Evolutionary conservation across 2,797 vertebrate genomes (phyloP).

Genomic region (Cryptoblepharus egeriae): DNA sequence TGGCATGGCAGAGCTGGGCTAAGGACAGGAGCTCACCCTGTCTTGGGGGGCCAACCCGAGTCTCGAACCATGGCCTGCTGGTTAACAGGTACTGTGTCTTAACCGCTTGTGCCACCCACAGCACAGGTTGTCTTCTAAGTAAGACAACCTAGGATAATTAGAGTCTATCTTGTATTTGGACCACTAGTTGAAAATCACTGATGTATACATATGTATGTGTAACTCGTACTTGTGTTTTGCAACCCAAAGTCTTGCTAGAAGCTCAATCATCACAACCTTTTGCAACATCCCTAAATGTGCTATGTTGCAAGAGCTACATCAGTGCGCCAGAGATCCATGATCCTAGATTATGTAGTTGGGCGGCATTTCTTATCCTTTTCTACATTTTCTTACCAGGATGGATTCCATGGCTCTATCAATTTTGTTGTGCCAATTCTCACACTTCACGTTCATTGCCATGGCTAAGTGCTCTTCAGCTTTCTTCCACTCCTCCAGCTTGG

Average conservation of each 20-base stretch:
- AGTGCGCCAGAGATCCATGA: neutral
- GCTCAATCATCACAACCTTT: neutral
- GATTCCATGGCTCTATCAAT: slow-evolving; percentile 90
- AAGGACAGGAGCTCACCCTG: too few species aligned
- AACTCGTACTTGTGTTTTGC: neutral
- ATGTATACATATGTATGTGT: too few species aligned
- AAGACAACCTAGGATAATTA: too few species aligned
- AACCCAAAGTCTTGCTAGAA: too few species aligned
- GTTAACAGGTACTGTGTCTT: too few species aligned
- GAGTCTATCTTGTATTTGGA: too few species aligned
- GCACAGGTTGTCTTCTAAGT: too few species aligned
- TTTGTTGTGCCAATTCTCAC: slow-evolving; percentile 76
- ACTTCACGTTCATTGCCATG: slow-evolving; percentile 83
- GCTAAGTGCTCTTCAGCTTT: slow-evolving; percentile 87
- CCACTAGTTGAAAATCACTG: too few species aligned
- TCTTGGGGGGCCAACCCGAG: too few species aligned
- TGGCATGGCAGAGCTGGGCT: too few species aligned
- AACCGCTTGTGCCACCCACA: too few species aligned
- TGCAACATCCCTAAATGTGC: neutral
- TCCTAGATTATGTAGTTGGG: neutral
- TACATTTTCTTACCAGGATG: slow-evolving; percentile 81
- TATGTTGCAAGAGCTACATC: neutral
- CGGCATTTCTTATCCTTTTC: neutral
- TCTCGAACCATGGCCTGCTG: too few species aligned
- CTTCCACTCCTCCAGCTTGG: slow-evolving; percentile 86